These are phyloP conservation scores for Steinernema scapterisci DNA, from an alignment of 2,888 invertebrate genomes.

Conservation along the genomic window DNA sequence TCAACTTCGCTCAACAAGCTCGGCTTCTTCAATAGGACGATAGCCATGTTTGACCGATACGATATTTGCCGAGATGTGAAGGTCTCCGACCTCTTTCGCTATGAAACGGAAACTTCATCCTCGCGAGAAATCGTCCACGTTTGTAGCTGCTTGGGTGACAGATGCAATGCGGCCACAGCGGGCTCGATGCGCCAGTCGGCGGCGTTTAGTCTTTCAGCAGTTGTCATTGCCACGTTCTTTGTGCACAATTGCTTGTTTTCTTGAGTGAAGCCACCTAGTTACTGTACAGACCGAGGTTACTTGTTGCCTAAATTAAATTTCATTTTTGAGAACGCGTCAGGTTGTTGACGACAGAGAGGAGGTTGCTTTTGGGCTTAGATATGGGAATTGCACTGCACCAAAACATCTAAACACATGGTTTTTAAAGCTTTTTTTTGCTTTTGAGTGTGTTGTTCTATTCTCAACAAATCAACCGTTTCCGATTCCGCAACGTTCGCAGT, in stretches of 20 bases:
- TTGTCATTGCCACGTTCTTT: slow-evolving; percentile 11
- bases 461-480: no score
- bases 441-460: no score
- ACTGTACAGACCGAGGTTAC: neutral
- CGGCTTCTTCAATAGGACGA: slow-evolving; percentile 63
- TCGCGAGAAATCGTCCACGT: slow-evolving; percentile 35
- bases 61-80: slow-evolving; percentile 65
- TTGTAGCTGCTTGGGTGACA: slow-evolving; percentile 65
- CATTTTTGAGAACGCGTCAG: no score
- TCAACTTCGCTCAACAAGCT: slow-evolving; percentile 54
- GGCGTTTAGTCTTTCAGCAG: slow-evolving; percentile 6
- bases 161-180: slow-evolving; percentile 41
- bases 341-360: no score
- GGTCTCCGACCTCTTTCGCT: slow-evolving; percentile 62
- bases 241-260: neutral
- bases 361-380: no score
- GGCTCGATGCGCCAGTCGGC: neutral
- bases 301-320: neutral
- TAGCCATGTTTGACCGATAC: slow-evolving; percentile 64
- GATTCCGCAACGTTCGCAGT: no score
- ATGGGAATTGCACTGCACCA: no score
- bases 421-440: no score
- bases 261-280: neutral
- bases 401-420: no score
- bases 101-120: slow-evolving; percentile 45